Evolutionary conservation across 2,113 vertebrate genomes (phyloP).

Genomic region (Macrotus californicus): DNA sequence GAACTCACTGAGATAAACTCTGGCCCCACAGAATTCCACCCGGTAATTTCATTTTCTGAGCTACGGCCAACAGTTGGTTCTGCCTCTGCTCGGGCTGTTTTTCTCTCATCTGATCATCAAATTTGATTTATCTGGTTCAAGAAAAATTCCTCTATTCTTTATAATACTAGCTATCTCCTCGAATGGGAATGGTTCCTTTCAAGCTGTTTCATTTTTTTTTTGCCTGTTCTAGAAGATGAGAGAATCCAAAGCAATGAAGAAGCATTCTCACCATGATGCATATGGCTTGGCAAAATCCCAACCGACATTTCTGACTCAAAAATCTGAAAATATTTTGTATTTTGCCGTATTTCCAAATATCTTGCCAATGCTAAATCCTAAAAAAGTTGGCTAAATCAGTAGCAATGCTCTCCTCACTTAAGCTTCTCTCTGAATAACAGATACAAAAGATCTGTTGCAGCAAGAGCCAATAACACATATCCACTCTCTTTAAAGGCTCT

Average conservation of each 20-base stretch:
- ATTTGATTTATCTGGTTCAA: background rate
- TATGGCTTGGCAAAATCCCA: constrained; percentile 4
- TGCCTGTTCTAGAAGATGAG: background rate
- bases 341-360: constrained; percentile 22
- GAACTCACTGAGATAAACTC: background rate
- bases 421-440: background rate
- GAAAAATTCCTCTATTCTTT: constrained; percentile 19
- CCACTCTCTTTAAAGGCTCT: constrained; percentile 4
- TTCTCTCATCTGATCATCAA: background rate
- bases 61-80: background rate
- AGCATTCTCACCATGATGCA: background rate
- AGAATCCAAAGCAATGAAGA: background rate
- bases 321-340: constrained; percentile 40
- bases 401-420: background rate
- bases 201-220: background rate
- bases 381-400: background rate
- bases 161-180: background rate
- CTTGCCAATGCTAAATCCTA: constrained; percentile 2
- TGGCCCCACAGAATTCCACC: background rate
- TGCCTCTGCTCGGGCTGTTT: background rate
- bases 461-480: background rate
- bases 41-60: background rate
- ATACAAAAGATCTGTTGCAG: background rate
- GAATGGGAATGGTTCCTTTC: background rate
- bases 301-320: constrained; percentile 18